Base-by-base conservation (phyloP, 2,888 invertebrate species). In the Yponomeuta plumbellus region DNA sequence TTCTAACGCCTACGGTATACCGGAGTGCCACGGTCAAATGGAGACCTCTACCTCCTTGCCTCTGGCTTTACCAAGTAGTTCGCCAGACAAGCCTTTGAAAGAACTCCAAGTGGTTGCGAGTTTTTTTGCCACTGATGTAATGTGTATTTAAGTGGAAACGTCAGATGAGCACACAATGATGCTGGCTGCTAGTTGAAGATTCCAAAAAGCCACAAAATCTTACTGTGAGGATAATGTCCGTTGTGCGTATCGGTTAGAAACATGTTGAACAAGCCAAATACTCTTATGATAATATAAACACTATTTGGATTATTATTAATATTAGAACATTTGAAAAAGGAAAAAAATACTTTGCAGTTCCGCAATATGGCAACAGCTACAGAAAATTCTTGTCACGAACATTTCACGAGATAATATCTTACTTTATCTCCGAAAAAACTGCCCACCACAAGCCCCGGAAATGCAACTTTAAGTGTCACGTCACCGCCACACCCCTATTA, bases 401-500 rank as follows among this genome's bases (percentile, higher is more conserved):
- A 34, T 34, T 34, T 34, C 34, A 34, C 34, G 5, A 34, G 34
- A 6, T 34, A 34, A 6, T 34, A 34, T 34, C 8, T 34, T 34
- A 34, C 34, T 34, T 34, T 6, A 34, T 34, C 3, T 8, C 34
- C 34, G 8, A 34, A 22, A 40, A 44, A 17, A 21, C 44, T 11
- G 20, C 2, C 63, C 20, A 58, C 22, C 6, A 11, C 58, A 21
- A 58, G 74, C n/a, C n/a, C 82, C 80, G 86, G 88, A 88, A 87
- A 84, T 78, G 81, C 75, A 79, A 80, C 82, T 86, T 86, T 83
- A 84, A 85, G 85, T 83, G 84, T 84, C 44, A 52, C 44, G 44
- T 52, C 44, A 52, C 82, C 81, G 89, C 89, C 86, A 84, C 83
- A 85, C 78, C 77, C 82, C 85, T 84, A 90, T 90, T 89, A 89